Percentiles rank a stretch among this genome's conserved stretches.
Evolutionary conservation across 1,140 invertebrate species (phyloP).

Genomic region (Drosophila rufa): DNA sequence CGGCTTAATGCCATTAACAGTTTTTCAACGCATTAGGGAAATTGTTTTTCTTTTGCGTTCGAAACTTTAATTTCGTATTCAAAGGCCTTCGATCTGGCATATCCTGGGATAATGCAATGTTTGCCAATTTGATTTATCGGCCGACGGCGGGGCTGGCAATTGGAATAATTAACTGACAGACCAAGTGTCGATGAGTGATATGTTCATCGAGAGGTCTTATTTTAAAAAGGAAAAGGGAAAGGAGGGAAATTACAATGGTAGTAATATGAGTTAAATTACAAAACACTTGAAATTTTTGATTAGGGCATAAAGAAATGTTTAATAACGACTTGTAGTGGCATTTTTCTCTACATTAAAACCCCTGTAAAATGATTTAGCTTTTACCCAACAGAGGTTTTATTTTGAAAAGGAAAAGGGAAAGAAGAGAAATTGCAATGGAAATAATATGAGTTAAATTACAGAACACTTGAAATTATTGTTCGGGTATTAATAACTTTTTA

Average conservation of each 20-base stretch:
- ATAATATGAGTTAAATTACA: neutral
- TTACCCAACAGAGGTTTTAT: neutral
- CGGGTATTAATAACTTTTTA: neutral
- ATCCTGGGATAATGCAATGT: constrained; percentile 58
- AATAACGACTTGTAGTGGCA: too few species aligned
- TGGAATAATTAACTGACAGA: constrained; percentile 53
- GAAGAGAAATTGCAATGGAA: neutral
- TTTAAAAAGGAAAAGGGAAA: neutral
- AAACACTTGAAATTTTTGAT: too few species aligned
- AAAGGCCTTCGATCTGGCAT: constrained; percentile 47
- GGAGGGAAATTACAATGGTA: neutral
- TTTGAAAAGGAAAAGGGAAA: neutral
- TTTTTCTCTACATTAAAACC: too few species aligned
- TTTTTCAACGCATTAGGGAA: constrained; percentile 73
- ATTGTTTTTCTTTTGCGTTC: constrained; percentile 70
- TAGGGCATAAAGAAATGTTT: neutral
- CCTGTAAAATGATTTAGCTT: too few species aligned
- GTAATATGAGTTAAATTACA: neutral
- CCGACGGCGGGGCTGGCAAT: constrained; percentile 32
- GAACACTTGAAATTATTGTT: too few species aligned
- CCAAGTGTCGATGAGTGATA: constrained; percentile 19
- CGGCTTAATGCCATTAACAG: constrained; percentile 79
- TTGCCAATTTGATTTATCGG: constrained; percentile 72
- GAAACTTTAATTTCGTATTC: constrained; percentile 68
- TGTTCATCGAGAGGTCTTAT: neutral